phyloP scores from a whole-genome alignment of 2,797 vertebrate species.

The Calcarius lapponicus region DNA sequence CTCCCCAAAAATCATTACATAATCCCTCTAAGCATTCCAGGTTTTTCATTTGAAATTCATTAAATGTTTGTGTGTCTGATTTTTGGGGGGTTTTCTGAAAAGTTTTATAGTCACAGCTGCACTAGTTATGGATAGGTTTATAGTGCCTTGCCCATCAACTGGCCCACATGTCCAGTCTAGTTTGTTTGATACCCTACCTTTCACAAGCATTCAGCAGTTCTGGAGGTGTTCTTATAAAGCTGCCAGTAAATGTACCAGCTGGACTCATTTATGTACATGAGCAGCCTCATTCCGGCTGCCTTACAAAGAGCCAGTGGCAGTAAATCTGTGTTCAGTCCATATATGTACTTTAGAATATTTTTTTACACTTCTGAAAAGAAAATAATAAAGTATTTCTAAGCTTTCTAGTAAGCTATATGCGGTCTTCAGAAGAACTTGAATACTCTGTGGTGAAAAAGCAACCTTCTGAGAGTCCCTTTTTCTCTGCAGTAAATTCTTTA shows the following conservation, averaged over 20 bases:
- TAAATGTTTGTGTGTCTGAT: conserved; percentile 76
- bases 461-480: conserved; percentile 45
- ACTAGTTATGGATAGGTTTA: conserved; percentile 80
- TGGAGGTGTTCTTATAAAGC: conserved; percentile 82
- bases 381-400: conserved; percentile 74
- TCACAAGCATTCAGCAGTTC: conserved; percentile 74
- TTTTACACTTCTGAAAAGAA: conserved; percentile 79
- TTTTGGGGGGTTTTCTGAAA: conserved; percentile 69
- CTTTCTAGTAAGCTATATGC: conserved; percentile 56
- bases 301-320: conserved; percentile 74
- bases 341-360: conserved; percentile 79
- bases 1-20: not conserved
- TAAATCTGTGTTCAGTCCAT: conserved; percentile 81
- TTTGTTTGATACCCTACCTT: conserved; percentile 80
- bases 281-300: conserved; percentile 70
- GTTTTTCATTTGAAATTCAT: conserved; percentile 73
- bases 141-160: conserved; percentile 74
- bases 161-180: conserved; percentile 79
- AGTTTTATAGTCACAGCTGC: conserved; percentile 84
- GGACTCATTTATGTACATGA: conserved; percentile 81
- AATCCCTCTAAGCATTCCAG: conserved; percentile 33
- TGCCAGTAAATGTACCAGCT: conserved; percentile 83
- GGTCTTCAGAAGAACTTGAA: conserved; percentile 59
- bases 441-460: conserved; percentile 28
- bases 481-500: conserved; percentile 59